Percentiles rank a stretch among this genome's conserved stretches.
Evolutionary conservation across 2,113 vertebrate genomes (phyloP).

Genomic region (Spermophilus dauricus): DNA sequence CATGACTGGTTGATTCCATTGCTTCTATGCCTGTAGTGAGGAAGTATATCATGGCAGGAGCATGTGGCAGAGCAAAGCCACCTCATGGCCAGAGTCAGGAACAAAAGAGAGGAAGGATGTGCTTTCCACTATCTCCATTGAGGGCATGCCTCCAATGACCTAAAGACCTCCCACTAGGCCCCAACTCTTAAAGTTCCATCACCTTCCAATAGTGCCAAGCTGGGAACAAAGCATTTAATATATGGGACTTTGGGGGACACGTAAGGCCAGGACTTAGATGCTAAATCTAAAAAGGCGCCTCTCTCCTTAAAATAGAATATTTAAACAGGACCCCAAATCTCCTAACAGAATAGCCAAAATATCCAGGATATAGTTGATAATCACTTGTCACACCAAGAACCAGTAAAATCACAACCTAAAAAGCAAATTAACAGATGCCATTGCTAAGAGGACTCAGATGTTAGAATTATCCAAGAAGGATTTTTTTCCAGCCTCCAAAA

Average conservation of each 20-base stretch:
- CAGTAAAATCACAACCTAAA: conserved; percentile 22
- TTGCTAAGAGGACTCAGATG: background rate
- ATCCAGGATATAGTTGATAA: background rate
- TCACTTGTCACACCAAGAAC: background rate
- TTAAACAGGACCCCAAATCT: conserved; percentile 32
- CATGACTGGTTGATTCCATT: background rate
- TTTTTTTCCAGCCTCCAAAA: conserved; percentile 20
- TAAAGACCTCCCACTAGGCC: background rate
- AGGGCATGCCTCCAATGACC: background rate
- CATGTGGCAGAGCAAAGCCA: background rate
- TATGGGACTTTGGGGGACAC: background rate
- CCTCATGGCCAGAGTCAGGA: background rate
- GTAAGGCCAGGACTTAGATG: background rate
- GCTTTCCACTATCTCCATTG: background rate
- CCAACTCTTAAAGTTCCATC: background rate
- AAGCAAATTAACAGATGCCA: background rate
- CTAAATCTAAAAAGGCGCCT: background rate
- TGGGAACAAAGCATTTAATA: background rate
- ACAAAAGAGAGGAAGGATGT: background rate
- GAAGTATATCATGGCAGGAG: background rate
- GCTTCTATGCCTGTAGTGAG: background rate
- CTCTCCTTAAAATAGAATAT: background rate
- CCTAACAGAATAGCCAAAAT: background rate
- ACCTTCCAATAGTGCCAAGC: background rate
- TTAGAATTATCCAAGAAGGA: conserved; percentile 10